Conservation (phyloP, 1,140 invertebrate genomes). For the Mercenaria mercenaria region DNA sequence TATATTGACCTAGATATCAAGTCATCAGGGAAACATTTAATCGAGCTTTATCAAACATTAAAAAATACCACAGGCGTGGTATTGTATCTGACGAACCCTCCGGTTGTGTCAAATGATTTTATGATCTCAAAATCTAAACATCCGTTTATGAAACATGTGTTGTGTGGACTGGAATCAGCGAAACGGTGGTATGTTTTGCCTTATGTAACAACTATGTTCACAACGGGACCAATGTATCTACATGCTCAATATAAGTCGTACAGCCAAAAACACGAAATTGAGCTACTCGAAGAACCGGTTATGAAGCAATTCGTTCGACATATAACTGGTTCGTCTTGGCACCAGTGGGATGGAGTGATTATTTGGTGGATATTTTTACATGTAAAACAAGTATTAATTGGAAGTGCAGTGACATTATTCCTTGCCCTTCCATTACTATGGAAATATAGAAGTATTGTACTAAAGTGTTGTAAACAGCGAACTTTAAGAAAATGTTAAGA, state of each 20-base stretch:
- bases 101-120: slow-evolving; percentile 36
- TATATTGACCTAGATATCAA: slow-evolving; percentile 36
- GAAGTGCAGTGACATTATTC: not conserved
- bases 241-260: not conserved
- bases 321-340: slow-evolving; percentile 36
- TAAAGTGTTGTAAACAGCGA: too few species aligned
- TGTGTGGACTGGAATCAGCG: slow-evolving; percentile 16
- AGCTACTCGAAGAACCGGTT: not conserved
- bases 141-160: not conserved
- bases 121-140: slow-evolving; percentile 4
- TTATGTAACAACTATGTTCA: slow-evolving; percentile 49
- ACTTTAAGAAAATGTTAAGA: too few species aligned
- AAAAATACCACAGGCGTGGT: not conserved
- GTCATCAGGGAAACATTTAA: not conserved
- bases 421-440: too few species aligned
- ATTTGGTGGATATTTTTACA: slow-evolving; percentile 52
- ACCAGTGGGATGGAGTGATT: slow-evolving; percentile 37
- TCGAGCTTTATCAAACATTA: not conserved
- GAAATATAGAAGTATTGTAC: too few species aligned
- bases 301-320: slow-evolving; percentile 11
- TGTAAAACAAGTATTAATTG: not conserved
- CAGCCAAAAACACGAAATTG: not conserved
- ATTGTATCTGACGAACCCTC: slow-evolving; percentile 26
- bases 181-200: slow-evolving; percentile 15
- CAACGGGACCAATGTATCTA: slow-evolving; percentile 39